Conservation (phyloP, 2,888 invertebrate genomes). For the Leuctra nigra region DNA sequence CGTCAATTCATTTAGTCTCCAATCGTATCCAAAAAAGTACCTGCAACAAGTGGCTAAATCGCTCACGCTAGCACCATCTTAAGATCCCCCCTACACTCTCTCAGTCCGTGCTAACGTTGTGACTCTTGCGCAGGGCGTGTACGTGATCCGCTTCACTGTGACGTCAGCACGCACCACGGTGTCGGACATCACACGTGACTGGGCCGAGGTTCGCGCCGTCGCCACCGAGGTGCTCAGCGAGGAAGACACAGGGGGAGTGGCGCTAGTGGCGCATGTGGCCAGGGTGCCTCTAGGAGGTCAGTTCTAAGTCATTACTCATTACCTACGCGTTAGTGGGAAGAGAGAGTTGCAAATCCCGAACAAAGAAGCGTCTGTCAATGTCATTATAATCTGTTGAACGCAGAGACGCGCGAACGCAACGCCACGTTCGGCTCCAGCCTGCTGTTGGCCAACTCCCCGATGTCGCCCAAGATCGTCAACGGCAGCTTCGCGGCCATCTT, state of each 20-base stretch:
- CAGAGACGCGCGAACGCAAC: constrained; percentile 76
- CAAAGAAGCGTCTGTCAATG: too few relatives aligned
- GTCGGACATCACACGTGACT: constrained; percentile 62
- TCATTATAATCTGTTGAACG: too few relatives aligned
- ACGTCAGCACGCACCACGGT: constrained; percentile 68
- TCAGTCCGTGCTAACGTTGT: too few relatives aligned
- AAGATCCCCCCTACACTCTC: too few relatives aligned
- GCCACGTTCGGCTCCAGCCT: constrained; percentile 90
- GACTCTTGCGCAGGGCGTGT: constrained; percentile 35
- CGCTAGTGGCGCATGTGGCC: constrained; percentile 44
- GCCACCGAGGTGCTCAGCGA: constrained; percentile 60
- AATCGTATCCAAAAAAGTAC: too few relatives aligned
- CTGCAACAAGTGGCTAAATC: too few relatives aligned
- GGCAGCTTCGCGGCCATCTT: constrained; percentile 90
- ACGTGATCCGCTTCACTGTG: constrained; percentile 89
- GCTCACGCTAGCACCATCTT: too few relatives aligned
- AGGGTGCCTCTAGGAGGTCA: constrained; percentile 73
- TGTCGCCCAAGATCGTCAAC: constrained; percentile 94
- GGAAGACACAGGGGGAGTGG: constrained; percentile 54
- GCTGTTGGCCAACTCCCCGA: constrained; percentile 87
- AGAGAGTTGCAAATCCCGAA: too few relatives aligned
- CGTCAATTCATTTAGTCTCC: too few relatives aligned
- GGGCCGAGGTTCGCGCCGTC: constrained; percentile 74
- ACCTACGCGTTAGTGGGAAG: too few relatives aligned
- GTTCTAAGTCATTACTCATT: too few relatives aligned